Base-by-base conservation (phyloP, 2,888 invertebrate species). In the Torymus auratus region DNA sequence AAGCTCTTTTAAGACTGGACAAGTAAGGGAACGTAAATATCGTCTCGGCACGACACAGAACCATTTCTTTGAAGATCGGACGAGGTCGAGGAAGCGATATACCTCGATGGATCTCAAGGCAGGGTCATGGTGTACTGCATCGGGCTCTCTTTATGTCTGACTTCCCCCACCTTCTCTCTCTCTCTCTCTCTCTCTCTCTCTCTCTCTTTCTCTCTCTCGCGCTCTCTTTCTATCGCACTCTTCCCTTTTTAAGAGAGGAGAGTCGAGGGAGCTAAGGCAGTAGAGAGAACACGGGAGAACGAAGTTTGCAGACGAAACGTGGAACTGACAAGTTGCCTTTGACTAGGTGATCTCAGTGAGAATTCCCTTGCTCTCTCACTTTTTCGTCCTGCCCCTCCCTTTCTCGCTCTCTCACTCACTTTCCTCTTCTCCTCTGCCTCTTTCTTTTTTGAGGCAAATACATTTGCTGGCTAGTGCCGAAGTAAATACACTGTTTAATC, bases 271-370 rank as follows among this genome's bases (percentile, higher is more conserved):
- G 17, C 17, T 67, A 78, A 78, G 67, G 65, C 67, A 72, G 72
- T 72, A 67, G 62, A 73, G 62, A 61, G 28, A 78, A 68, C 69
- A 73, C 60, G 72, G 60, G 58, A 52, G 56, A 82, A 78, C 69
- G 71, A 83, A 81, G 83, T 83, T 83, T 81, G 78, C 72, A 80
- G 81, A 80, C 81, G 83, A 83, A 82, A 82, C 80, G 82, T 81
- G 67, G 72, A 81, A 76, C 83, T 77, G 82, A 82, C 83, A 80
- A 83, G 76, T 80, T 84, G 84, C 82, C 83, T 84, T 84, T 83
- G 83, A 82, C 81, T 84, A 72, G 61, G 60, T 73, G 80, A 82
- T 82, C 82, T 78, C 56, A n/a, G 55, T 60, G 17, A 67, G 74
- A 80, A 81, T 77, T 83, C 80, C 80, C 65, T 77, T 73, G 71